Evolutionary conservation across 1,140 invertebrate species (phyloP), one percentile per base, ranked within the genome.

Genomic region (Chironomus tepperi): DNA sequence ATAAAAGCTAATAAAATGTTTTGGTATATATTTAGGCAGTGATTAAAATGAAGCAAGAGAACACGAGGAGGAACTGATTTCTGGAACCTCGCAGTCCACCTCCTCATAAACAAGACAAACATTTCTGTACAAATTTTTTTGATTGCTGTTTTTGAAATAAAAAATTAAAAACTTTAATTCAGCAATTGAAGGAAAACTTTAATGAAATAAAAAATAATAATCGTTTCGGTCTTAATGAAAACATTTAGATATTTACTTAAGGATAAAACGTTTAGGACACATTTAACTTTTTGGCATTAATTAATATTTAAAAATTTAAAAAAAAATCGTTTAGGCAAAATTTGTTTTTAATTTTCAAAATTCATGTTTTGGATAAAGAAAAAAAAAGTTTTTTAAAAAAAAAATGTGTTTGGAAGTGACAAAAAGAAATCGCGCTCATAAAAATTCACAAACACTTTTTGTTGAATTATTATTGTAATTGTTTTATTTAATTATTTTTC

Each of bases 111-210:
- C 67, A 75, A n/a, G 24, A 74, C 18, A 74, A 73, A 64, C 67
- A 64, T 42, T 21, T 43, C 21, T 42, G 43, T 65, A 73, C 73
- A 73, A 75, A 67, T 21, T 65, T 43, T 12, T 57, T 42, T 15
- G 74, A 47, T 73, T 19, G 34, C 70, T 74, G 82, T 81, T 79
- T 79, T 47, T n/a, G 70, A 47, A n/a, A 18, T 2, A 34, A 34
- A 34, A 10, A 75, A 75, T 73, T 64, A 64, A 75, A 64, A 75
- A 34, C 5, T 34, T 34, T 34, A 34, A 34, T 34, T 34, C 24
- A 34, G 24, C 24, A 34, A 34, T 34, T 34, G n/a, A 73, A 75
- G 19, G n/a, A 73, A 57, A 65, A 43, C 10, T 15, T 47, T 24
- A 74, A 70, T 47, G 18, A 16, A 16, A 73, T 7, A 75, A 77